phyloP scores from a whole-genome alignment of 2,888 invertebrate genomes.

The Leucophora obtusa region DNA sequence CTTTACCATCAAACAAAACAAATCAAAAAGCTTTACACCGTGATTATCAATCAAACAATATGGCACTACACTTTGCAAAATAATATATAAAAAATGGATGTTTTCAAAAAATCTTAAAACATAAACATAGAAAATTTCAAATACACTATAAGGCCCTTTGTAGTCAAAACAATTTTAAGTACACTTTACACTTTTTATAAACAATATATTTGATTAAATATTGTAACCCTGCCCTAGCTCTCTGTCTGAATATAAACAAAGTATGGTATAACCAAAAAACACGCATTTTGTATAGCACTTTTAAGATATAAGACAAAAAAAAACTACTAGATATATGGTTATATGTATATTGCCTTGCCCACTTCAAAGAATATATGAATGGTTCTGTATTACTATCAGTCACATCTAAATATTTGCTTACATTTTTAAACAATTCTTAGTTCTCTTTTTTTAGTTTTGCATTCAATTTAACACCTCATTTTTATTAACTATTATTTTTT shows the following conservation, averaged over 20 bases:
- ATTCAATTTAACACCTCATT: background rate
- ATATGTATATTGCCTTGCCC: conserved; percentile 48
- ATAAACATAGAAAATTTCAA: background rate
- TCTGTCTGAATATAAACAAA: background rate
- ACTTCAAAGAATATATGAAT: conserved; percentile 45
- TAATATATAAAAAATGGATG: background rate
- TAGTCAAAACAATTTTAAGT: background rate
- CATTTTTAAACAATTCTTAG: conserved; percentile 2
- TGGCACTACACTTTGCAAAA: conserved; percentile 46
- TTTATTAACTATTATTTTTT: background rate
- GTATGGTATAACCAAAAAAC: conserved; percentile 16
- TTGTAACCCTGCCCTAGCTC: conserved; percentile 21
- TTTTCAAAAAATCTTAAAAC: background rate
- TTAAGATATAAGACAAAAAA: conserved; percentile 13
- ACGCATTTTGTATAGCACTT: conserved; percentile 63
- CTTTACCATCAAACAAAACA: conserved; percentile 17
- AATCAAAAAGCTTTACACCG: conserved; percentile 25
- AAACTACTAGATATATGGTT: conserved; percentile 12
- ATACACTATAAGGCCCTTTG: conserved; percentile 3
- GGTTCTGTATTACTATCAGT: conserved; percentile 32
- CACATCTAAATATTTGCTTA: conserved; percentile 14
- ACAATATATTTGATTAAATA: background rate
- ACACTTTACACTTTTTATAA: background rate
- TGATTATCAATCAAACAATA: background rate
- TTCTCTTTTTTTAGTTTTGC: background rate